Base-by-base conservation (phyloP, 2,888 invertebrate species). In the Nemoura dubitans region DNA sequence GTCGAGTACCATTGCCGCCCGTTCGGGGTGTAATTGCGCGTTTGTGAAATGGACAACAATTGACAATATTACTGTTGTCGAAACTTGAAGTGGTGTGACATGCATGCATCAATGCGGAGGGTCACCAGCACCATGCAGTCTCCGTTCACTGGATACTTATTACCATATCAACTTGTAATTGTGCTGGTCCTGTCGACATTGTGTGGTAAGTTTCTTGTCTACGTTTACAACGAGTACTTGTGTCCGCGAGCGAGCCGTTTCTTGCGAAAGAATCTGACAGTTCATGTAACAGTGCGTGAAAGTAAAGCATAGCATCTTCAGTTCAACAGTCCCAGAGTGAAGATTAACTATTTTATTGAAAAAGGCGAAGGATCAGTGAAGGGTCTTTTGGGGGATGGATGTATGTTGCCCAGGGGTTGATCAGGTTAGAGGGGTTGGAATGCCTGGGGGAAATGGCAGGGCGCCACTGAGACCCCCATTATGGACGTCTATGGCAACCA, bases 301-400 rank as follows among this genome's bases (percentile, higher is more conserved):
- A 59, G 29, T 84, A 27, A 76, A 84, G 59, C 29, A 59, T 84
- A 27, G 76, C 26, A 76, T 59, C 84, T 27, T 84, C 84, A 81
- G 59, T 84, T 28, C 59, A 84, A 84, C 84, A 59, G 84, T 84
- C 84, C 84, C 84, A 59, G 26, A 76, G 76, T 84, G 76, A 59
- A 84, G 84, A 84, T 84, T 84, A 84, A 84, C 84, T 84, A 84
- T 84, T 84, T 84, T 84, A 84, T 84, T 84, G 84, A 84, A 84
- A 84, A 84, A 84, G 59, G 84, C 43, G 84, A 84, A 76, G 84
- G 84, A 84, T 84, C 84, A 84, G 76, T 59, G 59, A 84, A 84
- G 84, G 84, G 84, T 84, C 84, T 84, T 84, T 83, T 43, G 84
- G 84, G 84, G 84, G 84, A 84, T 84, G 84, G 84, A 84, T 84